Evolutionary conservation across 2,797 vertebrate species (phyloP).

Genomic region (Triplophysa yarkandensis): DNA sequence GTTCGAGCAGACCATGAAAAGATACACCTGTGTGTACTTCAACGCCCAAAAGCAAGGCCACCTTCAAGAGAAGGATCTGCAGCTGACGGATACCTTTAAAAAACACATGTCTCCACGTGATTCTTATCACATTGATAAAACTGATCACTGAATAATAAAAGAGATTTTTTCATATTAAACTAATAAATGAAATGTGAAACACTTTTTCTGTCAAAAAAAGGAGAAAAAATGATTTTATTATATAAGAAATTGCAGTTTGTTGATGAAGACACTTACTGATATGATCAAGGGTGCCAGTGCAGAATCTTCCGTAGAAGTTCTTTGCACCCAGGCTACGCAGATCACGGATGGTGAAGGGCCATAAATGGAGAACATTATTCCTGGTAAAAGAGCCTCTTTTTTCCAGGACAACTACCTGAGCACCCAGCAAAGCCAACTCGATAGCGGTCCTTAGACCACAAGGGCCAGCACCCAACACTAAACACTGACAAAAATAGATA

Average conservation of each 20-base stretch:
- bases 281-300: conserved; percentile 87
- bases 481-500: conserved; percentile 75
- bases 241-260: not conserved
- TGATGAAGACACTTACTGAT: conserved; percentile 81
- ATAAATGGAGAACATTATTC: conserved; percentile 96
- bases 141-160: too few species aligned
- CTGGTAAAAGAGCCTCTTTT: conserved; percentile 87
- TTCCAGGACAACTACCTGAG: conserved; percentile 87
- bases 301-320: conserved; percentile 94
- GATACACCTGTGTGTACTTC: conserved; percentile 85
- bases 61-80: conserved; percentile 89
- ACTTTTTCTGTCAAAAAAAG: not conserved
- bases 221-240: not conserved
- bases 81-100: conserved; percentile 91
- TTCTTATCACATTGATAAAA: not conserved
- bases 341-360: conserved; percentile 93
- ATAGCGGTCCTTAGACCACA: conserved; percentile 88
- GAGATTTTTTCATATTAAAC: too few species aligned
- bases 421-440: conserved; percentile 88
- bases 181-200: too few species aligned
- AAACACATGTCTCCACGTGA: not conserved
- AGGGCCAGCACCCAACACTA: conserved; percentile 90
- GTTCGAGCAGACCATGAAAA: conserved; percentile 79
- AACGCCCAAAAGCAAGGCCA: conserved; percentile 89
- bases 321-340: conserved; percentile 88